These are phyloP conservation scores for Bradynema listronoti DNA, from an alignment of 1,140 invertebrate genomes.

Conservation along the genomic window DNA sequence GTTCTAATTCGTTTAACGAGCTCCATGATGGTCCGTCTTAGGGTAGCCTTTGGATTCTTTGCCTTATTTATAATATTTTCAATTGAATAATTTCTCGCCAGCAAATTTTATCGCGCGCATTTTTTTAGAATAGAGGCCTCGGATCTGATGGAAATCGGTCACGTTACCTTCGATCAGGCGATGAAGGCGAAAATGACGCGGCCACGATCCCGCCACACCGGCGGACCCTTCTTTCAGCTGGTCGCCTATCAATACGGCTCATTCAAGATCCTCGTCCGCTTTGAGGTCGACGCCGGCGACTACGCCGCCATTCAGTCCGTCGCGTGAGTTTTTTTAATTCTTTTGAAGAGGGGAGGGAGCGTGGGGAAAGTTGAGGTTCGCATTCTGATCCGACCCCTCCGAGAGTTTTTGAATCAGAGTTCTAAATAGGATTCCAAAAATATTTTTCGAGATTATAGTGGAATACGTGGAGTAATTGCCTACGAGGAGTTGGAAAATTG, in stretches of 20 bases:
- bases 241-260: conserved; percentile 53
- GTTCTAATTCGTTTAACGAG: no score
- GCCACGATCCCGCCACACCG: conserved; percentile 44
- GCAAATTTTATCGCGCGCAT: background rate
- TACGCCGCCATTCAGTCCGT: conserved; percentile 45
- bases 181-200: conserved; percentile 55
- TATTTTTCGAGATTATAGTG: no score
- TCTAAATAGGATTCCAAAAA: no score
- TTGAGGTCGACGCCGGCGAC: conserved; percentile 54
- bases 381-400: no score
- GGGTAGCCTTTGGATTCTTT: no score
- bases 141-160: conserved; percentile 52
- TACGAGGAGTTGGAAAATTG: no score
- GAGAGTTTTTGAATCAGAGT: no score
- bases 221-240: conserved; percentile 57
- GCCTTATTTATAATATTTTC: no score
- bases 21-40: no score
- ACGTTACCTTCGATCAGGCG: conserved; percentile 52
- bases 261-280: conserved; percentile 56
- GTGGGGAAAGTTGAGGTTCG: background rate
- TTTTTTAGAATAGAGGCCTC: conserved; percentile 55
- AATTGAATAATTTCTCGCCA: background rate
- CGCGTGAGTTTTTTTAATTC: background rate
- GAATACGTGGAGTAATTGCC: no score
- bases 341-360: background rate